These are phyloP conservation scores for Glossosoma conforme DNA, from an alignment of 1,140 invertebrate genomes.

Conservation along the genomic window DNA sequence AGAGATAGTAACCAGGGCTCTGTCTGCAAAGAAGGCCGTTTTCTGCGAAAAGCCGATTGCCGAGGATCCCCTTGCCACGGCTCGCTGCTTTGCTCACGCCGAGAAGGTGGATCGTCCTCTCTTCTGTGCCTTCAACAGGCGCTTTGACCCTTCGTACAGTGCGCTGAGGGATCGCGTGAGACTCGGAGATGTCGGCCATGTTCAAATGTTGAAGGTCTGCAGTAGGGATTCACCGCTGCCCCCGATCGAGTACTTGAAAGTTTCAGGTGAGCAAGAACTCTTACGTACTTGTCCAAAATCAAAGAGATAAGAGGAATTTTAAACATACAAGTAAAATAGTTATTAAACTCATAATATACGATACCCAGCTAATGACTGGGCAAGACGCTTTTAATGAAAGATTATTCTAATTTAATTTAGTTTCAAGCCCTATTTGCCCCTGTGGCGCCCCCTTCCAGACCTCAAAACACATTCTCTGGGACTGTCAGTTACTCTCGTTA, in stretches of 20 bases:
- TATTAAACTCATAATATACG: too few relatives aligned
- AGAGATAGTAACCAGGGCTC: constrained; percentile 52
- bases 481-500: too few relatives aligned
- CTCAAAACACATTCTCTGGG: too few relatives aligned
- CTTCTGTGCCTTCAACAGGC: constrained; percentile 64
- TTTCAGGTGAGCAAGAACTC: constrained; percentile 49
- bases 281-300: too few relatives aligned
- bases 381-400: too few relatives aligned
- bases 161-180: constrained; percentile 48
- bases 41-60: constrained; percentile 72
- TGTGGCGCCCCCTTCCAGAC: too few relatives aligned
- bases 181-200: constrained; percentile 56
- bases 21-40: constrained; percentile 58
- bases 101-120: constrained; percentile 51
- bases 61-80: constrained; percentile 48
- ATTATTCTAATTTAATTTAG: too few relatives aligned
- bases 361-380: too few relatives aligned
- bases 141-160: constrained; percentile 62
- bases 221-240: constrained; percentile 61
- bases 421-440: too few relatives aligned
- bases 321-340: too few relatives aligned
- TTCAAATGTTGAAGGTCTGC: constrained; percentile 58
- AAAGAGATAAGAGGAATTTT: too few relatives aligned
- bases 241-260: constrained; percentile 55
- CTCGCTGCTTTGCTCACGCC: constrained; percentile 57